Conservation (phyloP, 2,113 vertebrate genomes). For the Pogona vitticeps region DNA sequence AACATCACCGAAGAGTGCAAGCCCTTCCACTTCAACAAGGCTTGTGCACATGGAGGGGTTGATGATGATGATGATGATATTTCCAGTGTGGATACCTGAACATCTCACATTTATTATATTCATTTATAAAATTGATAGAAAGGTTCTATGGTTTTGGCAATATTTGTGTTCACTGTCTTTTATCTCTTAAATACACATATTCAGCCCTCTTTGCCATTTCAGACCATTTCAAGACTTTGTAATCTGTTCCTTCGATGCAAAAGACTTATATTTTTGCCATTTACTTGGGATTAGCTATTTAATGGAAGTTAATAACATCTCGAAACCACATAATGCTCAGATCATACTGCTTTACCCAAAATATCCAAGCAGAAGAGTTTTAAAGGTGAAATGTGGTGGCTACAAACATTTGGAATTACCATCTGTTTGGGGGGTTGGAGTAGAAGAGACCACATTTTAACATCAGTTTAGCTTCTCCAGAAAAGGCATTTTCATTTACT, state of each 20-base stretch:
- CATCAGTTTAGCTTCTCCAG: background rate
- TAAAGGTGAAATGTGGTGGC: background rate
- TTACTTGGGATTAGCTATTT: background rate
- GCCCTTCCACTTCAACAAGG: too few species aligned
- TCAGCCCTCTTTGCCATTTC: background rate
- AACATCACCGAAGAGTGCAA: too few species aligned
- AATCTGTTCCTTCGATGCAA: background rate
- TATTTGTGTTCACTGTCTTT: background rate
- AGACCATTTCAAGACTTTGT: background rate
- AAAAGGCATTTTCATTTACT: background rate
- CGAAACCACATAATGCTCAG: background rate
- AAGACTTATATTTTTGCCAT: background rate
- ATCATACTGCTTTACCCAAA: background rate
- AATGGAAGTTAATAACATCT: too few species aligned
- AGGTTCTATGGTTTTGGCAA: background rate
- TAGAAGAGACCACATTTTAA: background rate
- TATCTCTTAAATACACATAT: background rate
- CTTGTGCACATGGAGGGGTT: too few species aligned
- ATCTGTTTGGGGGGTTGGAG: background rate
- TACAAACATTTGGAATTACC: background rate
- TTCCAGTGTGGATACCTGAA: background rate
- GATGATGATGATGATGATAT: too few species aligned
- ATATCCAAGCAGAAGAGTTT: background rate
- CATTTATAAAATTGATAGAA: background rate
- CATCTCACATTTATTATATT: background rate